Evolutionary conservation across 2,113 vertebrate genomes (phyloP).

Genomic region (Zootoca vivipara): DNA sequence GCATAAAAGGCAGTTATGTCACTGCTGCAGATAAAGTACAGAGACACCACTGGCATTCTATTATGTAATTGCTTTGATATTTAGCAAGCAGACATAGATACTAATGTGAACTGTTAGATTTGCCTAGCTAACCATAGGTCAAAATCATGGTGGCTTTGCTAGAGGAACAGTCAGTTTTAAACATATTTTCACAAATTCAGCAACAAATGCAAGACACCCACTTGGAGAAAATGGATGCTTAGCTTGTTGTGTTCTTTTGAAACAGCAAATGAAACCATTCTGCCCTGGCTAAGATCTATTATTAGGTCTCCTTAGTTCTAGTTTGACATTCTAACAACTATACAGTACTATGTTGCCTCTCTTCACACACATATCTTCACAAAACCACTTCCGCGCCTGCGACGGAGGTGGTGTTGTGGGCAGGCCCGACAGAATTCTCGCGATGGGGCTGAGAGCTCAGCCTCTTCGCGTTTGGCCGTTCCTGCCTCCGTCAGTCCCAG

Average conservation of each 20-base stretch:
- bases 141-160: slow-evolving; percentile 2
- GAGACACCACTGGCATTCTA: slow-evolving; percentile 48
- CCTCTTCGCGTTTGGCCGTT: too few relatives aligned
- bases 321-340: neutral
- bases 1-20: slow-evolving; percentile 27
- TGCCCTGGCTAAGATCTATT: fast-evolving
- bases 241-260: slow-evolving; percentile 21
- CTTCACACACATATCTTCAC: neutral
- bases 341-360: neutral
- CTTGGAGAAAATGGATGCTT: neutral
- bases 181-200: slow-evolving; percentile 31
- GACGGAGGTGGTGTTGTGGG: too few relatives aligned
- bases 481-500: too few relatives aligned
- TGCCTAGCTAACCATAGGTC: slow-evolving; percentile 15
- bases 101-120: slow-evolving; percentile 21
- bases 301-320: neutral
- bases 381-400: too few relatives aligned
- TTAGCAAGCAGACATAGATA: slow-evolving; percentile 43
- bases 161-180: neutral
- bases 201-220: neutral
- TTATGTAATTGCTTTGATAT: slow-evolving; percentile 59
- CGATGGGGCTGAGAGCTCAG: too few relatives aligned
- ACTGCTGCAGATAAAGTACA: slow-evolving; percentile 53
- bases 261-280: slow-evolving; percentile 36
- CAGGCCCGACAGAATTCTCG: too few relatives aligned